These are phyloP conservation scores for Mormoops blainvillei DNA, from an alignment of 2,113 vertebrate species.

Conservation along the genomic window DNA sequence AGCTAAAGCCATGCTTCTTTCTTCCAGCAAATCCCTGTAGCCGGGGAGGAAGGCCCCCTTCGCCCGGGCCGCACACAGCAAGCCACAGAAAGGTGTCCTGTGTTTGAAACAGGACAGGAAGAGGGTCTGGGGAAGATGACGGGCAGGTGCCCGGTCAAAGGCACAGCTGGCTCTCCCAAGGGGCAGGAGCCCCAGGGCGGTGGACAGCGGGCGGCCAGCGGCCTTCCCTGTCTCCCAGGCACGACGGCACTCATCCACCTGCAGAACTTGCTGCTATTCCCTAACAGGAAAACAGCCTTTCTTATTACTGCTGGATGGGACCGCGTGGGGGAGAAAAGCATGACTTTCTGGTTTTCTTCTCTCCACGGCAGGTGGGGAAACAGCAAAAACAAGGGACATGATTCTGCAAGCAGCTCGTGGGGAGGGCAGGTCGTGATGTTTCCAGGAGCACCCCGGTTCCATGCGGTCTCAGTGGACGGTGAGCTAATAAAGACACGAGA, in stretches of 20 bases:
- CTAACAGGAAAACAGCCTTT: neutral
- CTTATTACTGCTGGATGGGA: accelerated
- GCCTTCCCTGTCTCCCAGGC: neutral
- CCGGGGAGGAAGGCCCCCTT: no score
- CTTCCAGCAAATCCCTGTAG: neutral
- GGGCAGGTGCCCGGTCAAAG: neutral
- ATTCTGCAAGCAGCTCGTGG: neutral
- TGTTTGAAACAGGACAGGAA: neutral
- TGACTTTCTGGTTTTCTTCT: neutral
- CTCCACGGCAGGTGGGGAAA: neutral
- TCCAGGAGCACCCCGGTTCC: neutral
- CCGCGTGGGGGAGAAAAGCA: no score
- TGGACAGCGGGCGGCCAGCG: neutral
- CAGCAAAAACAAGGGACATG: neutral
- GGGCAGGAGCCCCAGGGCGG: neutral
- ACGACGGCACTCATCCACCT: neutral
- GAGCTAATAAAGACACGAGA: neutral
- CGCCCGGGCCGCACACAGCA: neutral
- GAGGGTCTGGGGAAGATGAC: accelerated
- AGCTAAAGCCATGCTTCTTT: neutral
- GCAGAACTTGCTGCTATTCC: neutral
- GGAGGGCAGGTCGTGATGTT: neutral
- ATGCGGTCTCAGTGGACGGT: neutral
- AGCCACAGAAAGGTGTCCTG: accelerated
- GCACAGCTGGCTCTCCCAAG: neutral